phyloP scores from a whole-genome alignment of 2,113 vertebrate species.

The Cheilinus undulatus region DNA sequence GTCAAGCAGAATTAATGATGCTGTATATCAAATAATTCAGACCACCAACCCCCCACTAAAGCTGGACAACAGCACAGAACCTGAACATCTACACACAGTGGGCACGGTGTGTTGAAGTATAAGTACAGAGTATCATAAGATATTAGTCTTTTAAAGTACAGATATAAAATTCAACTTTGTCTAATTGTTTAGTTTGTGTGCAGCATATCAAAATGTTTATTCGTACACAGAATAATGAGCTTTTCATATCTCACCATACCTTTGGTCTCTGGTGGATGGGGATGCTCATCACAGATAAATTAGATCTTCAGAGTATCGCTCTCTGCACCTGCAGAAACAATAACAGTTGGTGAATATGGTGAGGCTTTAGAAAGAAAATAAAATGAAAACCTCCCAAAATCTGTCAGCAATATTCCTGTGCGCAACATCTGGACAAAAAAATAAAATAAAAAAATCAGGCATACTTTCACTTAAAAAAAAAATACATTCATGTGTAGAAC shows the following conservation, averaged over 20 bases:
- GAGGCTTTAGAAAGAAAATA: constrained; percentile 32
- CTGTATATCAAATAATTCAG: constrained; percentile 66
- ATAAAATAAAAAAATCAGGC: not conserved
- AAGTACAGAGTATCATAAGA: no score
- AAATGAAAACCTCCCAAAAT: constrained; percentile 29
- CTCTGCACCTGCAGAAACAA: constrained; percentile 80
- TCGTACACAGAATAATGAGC: constrained; percentile 67
- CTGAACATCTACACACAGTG: no score
- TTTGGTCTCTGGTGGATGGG: constrained; percentile 80
- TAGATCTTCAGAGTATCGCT: constrained; percentile 80
- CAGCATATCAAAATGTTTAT: constrained; percentile 63
- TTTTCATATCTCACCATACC: constrained; percentile 79
- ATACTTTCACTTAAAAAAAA: constrained; percentile 25
- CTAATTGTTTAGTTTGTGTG: constrained; percentile 26
- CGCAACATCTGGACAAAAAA: constrained; percentile 50
- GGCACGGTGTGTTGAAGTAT: no score
- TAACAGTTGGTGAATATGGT: constrained; percentile 26
- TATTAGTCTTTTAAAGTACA: no score
- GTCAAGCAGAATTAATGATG: constrained; percentile 70
- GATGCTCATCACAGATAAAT: constrained; percentile 86
- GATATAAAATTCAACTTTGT: no score
- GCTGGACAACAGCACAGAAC: constrained; percentile 50
- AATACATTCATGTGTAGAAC: not conserved
- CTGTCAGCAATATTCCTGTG: not conserved
- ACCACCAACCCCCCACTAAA: constrained; percentile 62